phyloP scores from a whole-genome alignment of 2,113 vertebrate genomes.

The Rostratula benghalensis region DNA sequence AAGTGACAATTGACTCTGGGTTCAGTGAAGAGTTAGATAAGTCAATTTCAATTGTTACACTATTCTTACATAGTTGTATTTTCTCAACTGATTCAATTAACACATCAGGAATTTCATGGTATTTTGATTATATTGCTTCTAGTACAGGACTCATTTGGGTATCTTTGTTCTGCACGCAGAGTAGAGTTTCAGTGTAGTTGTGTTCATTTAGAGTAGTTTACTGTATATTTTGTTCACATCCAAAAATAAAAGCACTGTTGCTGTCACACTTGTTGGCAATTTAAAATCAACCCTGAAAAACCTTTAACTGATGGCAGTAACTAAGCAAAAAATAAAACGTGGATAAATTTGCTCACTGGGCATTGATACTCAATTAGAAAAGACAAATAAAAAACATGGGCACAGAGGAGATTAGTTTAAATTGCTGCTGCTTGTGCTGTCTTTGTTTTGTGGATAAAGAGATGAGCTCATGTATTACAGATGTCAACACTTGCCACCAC shows the following conservation, averaged over 20 bases:
- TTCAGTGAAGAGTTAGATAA: not conserved
- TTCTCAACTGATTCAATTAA: not conserved
- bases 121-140: not conserved
- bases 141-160: not conserved
- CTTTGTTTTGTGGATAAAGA: not conserved
- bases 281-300: not conserved
- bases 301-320: not conserved
- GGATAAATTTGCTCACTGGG: not conserved
- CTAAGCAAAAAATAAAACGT: not conserved
- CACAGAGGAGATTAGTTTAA: not conserved
- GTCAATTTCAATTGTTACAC: not conserved
- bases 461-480: not conserved
- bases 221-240: not conserved
- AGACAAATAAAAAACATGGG: not conserved
- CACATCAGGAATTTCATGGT: not conserved
- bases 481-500: not conserved
- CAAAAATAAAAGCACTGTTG: not conserved
- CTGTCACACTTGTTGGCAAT: not conserved
- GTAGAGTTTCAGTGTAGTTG: not conserved
- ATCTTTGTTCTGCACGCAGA: not conserved
- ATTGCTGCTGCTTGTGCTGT: not conserved
- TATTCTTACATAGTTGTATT: not conserved
- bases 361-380: not conserved
- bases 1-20: not conserved
- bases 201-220: not conserved